phyloP scores from a whole-genome alignment of 2,888 invertebrate genomes.

The Nephrotoma guestfalica region DNA sequence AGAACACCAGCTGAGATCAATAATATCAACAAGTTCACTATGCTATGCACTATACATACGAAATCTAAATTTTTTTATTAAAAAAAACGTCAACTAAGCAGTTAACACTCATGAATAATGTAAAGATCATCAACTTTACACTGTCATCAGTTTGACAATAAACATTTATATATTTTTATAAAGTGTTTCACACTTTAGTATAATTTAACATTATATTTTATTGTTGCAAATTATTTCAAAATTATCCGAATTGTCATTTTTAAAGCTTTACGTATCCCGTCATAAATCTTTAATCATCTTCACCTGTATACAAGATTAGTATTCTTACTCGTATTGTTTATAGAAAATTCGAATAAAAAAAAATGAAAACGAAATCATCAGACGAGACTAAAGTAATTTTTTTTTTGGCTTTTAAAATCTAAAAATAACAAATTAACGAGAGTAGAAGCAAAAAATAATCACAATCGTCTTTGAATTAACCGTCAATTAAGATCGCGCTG shows the following conservation, averaged over 20 bases:
- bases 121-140: background rate
- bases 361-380: too few relatives aligned
- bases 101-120: background rate
- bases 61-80: background rate
- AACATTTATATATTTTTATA: background rate
- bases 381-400: too few relatives aligned
- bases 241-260: background rate
- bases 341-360: too few relatives aligned
- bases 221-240: background rate
- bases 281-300: background rate
- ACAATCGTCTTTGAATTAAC: too few relatives aligned
- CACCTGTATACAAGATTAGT: background rate
- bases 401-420: too few relatives aligned
- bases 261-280: background rate
- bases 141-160: background rate
- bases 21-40: background rate
- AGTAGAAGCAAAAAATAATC: too few relatives aligned
- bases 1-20: background rate
- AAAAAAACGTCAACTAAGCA: background rate
- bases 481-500: background rate
- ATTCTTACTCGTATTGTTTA: too few relatives aligned
- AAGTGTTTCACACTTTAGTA: background rate
- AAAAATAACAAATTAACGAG: too few relatives aligned
- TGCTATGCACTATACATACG: background rate
- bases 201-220: too few relatives aligned